Conservation (phyloP, 2,888 invertebrate species). For the Chaetoderma sp. region DNA sequence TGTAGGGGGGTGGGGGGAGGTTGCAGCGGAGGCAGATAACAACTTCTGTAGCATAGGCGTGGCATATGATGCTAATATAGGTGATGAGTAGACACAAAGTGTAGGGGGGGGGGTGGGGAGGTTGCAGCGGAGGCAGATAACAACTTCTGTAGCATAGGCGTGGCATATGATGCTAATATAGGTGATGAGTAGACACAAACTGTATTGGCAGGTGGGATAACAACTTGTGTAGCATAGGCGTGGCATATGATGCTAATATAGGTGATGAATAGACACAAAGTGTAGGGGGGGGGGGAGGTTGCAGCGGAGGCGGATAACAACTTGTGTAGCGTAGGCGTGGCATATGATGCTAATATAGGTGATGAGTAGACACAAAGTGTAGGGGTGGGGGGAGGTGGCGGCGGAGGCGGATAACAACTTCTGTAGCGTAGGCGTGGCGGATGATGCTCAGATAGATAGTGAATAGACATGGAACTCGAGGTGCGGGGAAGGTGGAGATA, state of each 20-base stretch:
- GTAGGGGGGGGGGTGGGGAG: conserved; percentile 97
- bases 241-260: conserved; percentile 94
- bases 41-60: conserved; percentile 94
- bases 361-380: no score
- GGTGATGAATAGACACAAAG: no score
- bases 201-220: no score
- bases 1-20: no score
- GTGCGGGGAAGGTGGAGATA: conserved; percentile 97
- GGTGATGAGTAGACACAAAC: no score
- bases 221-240: conserved; percentile 92
- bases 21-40: conserved; percentile 97
- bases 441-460: conserved; percentile 93
- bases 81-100: no score
- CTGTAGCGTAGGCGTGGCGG: conserved; percentile 97
- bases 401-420: conserved; percentile 94
- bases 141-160: conserved; percentile 92
- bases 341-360: conserved; percentile 94
- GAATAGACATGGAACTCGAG: no score
- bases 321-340: conserved; percentile 95
- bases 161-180: conserved; percentile 94
- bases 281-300: no score
- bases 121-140: conserved; percentile 98
- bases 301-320: conserved; percentile 96
- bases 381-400: conserved; percentile 98
- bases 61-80: conserved; percentile 94